Percentiles rank a stretch among this genome's conserved stretches.
These are phyloP conservation scores for Diogma glabrata DNA, from an alignment of 2,888 invertebrate genomes.

Conservation along the genomic window DNA sequence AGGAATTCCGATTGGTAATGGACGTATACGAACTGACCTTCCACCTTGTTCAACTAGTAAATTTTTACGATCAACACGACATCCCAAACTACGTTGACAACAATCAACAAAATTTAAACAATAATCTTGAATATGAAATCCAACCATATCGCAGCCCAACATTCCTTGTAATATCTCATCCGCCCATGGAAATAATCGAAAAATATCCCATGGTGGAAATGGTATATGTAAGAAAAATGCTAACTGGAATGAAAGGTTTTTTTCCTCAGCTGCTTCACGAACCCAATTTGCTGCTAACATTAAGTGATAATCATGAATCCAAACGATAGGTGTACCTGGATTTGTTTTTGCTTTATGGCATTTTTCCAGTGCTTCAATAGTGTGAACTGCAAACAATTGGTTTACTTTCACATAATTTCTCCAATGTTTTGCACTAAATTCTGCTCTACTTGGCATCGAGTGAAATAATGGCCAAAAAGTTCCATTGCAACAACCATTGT, in stretches of 20 bases:
- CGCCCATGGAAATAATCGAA: conserved; percentile 82
- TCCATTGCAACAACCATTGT: conserved; percentile 86
- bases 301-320: conserved; percentile 91
- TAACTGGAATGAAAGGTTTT: conserved; percentile 62
- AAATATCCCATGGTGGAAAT: conserved; percentile 90
- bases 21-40: conserved; percentile 69
- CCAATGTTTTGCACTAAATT: conserved; percentile 75
- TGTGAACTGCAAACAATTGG: conserved; percentile 70
- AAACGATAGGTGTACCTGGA: conserved; percentile 56
- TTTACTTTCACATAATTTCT: conserved; percentile 69
- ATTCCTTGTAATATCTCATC: conserved; percentile 88
- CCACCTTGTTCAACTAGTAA: conserved; percentile 79
- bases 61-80: conserved; percentile 79
- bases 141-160: conserved; percentile 85
- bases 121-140: conserved; percentile 84
- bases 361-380: conserved; percentile 52
- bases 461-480: conserved; percentile 89
- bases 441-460: conserved; percentile 82
- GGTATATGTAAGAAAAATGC: conserved; percentile 93
- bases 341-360: conserved; percentile 39
- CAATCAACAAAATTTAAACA: conserved; percentile 86
- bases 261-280: conserved; percentile 71
- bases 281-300: conserved; percentile 89
- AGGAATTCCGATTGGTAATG: conserved; percentile 81
- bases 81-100: conserved; percentile 75